These are phyloP conservation scores for Colius striatus DNA, from an alignment of 2,113 vertebrate genomes.

Conservation along the genomic window DNA sequence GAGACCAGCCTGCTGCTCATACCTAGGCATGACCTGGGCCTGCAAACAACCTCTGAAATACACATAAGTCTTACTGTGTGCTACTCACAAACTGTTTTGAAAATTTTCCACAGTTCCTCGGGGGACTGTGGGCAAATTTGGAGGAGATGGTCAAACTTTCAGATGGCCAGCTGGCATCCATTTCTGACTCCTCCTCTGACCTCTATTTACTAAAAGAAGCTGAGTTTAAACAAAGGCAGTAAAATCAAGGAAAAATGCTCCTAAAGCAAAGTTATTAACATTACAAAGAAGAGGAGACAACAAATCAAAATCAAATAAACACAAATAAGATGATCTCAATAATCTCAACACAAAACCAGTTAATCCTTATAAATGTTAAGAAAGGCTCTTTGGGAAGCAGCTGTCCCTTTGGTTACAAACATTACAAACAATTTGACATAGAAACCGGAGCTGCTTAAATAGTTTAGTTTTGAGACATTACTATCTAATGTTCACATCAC, in stretches of 20 bases:
- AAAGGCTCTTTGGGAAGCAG: constrained; percentile 25
- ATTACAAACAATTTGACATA: not conserved
- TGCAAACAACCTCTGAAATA: not conserved
- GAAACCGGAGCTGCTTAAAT: constrained; percentile 46
- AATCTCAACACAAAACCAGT: constrained; percentile 3
- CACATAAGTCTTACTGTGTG: not conserved
- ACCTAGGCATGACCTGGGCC: not conserved
- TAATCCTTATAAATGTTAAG: not conserved
- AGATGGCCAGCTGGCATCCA: not conserved
- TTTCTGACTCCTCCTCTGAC: not conserved
- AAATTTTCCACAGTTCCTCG: not conserved
- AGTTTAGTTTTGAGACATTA: constrained; percentile 50
- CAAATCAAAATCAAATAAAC: not conserved
- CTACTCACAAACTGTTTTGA: not conserved
- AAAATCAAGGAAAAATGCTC: not conserved
- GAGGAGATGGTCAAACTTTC: not conserved
- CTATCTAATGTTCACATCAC: constrained; percentile 47
- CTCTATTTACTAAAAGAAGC: not conserved
- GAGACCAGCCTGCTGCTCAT: not conserved
- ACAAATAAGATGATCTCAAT: not conserved
- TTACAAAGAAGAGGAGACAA: not conserved
- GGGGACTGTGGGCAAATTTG: not conserved
- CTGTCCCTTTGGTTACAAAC: constrained; percentile 38
- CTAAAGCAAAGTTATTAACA: not conserved
- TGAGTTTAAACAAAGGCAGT: not conserved